Conservation (phyloP, 2,113 vertebrate genomes). For the Baryphthengus martii region DNA sequence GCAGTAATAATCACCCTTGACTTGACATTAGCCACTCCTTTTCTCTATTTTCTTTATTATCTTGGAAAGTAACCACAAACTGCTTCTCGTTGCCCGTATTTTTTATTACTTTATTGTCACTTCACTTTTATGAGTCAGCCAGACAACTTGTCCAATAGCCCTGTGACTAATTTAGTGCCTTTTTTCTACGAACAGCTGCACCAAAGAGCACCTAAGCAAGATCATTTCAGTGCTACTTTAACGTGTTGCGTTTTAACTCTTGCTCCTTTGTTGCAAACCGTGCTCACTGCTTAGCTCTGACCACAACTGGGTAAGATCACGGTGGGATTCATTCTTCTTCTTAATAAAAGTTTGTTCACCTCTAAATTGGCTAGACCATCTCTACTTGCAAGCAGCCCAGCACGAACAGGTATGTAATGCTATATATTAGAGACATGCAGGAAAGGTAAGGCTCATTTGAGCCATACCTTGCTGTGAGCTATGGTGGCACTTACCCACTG, state of each 20-base stretch:
- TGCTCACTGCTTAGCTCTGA: background rate
- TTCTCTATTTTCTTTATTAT: background rate
- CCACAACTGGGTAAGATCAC: background rate
- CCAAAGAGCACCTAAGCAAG: background rate
- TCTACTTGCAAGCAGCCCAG: background rate
- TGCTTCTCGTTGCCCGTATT: background rate
- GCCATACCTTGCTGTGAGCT: background rate
- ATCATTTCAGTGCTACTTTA: background rate
- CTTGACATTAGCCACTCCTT: background rate
- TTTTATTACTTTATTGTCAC: background rate
- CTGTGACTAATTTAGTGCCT: slow-evolving; percentile 36
- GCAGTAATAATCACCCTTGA: background rate
- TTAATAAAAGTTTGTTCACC: background rate
- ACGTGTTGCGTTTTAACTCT: background rate
- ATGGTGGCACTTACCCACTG: background rate
- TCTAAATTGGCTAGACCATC: background rate
- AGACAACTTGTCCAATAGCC: slow-evolving; percentile 11
- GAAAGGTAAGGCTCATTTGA: slow-evolving; percentile 17
- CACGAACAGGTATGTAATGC: background rate
- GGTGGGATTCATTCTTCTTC: background rate
- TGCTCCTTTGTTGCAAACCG: background rate
- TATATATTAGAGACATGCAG: background rate
- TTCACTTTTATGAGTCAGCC: slow-evolving; percentile 69
- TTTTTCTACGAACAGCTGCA: background rate
- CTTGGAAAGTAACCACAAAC: slow-evolving; percentile 36